These are phyloP conservation scores for Panzeria rudis DNA, from an alignment of 2,888 invertebrate genomes.

Conservation along the genomic window DNA sequence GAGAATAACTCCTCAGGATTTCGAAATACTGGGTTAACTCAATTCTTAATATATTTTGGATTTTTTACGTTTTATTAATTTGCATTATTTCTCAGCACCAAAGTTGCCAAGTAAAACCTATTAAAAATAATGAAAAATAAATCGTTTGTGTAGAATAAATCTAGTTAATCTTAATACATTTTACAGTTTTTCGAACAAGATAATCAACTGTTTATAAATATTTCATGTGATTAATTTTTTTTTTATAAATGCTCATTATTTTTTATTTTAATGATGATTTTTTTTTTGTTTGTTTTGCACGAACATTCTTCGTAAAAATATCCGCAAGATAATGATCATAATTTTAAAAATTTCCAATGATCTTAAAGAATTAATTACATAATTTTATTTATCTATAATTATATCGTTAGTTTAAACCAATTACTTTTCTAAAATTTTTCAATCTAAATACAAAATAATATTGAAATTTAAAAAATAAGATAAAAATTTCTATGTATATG, in stretches of 20 bases:
- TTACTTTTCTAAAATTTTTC: slow-evolving; percentile 61
- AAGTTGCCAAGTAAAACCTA: slow-evolving; percentile 6
- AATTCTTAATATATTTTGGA: background rate
- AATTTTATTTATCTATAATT: slow-evolving; percentile 52
- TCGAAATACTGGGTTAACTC: too few species aligned
- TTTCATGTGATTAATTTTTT: slow-evolving; percentile 31
- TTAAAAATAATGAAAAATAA: slow-evolving; percentile 18
- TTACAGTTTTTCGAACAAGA: slow-evolving; percentile 28
- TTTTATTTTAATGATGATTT: background rate
- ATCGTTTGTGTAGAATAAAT: slow-evolving; percentile 23
- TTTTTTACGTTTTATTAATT: slow-evolving; percentile 4
- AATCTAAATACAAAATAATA: slow-evolving; percentile 64
- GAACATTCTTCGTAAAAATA: slow-evolving; percentile 10
- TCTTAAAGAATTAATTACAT: slow-evolving; percentile 48
- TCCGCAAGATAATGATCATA: slow-evolving; percentile 7
- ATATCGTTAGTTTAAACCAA: slow-evolving; percentile 51
- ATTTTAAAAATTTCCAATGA: slow-evolving; percentile 28
- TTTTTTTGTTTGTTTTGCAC: slow-evolving; percentile 20
- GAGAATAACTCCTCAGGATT: too few species aligned
- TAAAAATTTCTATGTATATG: slow-evolving; percentile 39
- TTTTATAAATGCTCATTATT: slow-evolving; percentile 62
- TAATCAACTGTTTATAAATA: slow-evolving; percentile 38
- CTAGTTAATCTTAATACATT: slow-evolving; percentile 25
- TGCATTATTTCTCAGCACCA: slow-evolving; percentile 2
- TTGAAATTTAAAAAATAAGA: slow-evolving; percentile 48